A percentile compares a stretch with the other conserved stretches of the same genome.
Conservation (phyloP, 2,797 vertebrate genomes). For the Microctenopoma lineatum region DNA sequence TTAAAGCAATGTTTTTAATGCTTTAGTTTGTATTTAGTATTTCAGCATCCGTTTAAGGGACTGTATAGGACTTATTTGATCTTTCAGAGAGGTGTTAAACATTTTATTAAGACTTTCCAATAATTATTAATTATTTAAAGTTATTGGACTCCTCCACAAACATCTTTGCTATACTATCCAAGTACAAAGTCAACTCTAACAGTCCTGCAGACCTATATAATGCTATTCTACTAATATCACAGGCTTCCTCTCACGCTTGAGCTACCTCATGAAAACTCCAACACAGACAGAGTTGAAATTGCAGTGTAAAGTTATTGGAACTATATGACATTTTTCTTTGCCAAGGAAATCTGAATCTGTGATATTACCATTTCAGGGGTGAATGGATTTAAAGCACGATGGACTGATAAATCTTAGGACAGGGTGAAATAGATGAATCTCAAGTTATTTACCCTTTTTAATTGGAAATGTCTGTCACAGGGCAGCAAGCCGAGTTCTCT, state of each 20-base stretch:
- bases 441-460: conserved; percentile 82
- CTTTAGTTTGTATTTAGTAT: background rate
- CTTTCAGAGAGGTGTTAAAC: too few species aligned
- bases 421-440: conserved; percentile 77
- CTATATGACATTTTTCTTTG: conserved; percentile 61
- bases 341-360: conserved; percentile 65
- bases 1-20: background rate
- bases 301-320: conserved; percentile 50
- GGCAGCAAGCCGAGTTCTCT: conserved; percentile 65
- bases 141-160: background rate
- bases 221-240: conserved; percentile 33
- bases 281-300: conserved; percentile 60
- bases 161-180: background rate
- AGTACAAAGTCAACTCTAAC: conserved; percentile 20
- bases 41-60: too few species aligned
- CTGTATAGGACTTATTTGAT: background rate
- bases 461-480: conserved; percentile 85
- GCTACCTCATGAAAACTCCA: conserved; percentile 42
- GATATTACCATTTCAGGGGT: conserved; percentile 74
- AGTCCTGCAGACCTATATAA: conserved; percentile 33
- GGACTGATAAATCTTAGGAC: conserved; percentile 71
- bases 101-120: too few species aligned
- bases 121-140: too few species aligned
- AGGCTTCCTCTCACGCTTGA: conserved; percentile 25
- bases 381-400: conserved; percentile 73